Evolutionary conservation across 1,140 invertebrate genomes (phyloP).

Genomic region (Vollenhovia emeryi): DNA sequence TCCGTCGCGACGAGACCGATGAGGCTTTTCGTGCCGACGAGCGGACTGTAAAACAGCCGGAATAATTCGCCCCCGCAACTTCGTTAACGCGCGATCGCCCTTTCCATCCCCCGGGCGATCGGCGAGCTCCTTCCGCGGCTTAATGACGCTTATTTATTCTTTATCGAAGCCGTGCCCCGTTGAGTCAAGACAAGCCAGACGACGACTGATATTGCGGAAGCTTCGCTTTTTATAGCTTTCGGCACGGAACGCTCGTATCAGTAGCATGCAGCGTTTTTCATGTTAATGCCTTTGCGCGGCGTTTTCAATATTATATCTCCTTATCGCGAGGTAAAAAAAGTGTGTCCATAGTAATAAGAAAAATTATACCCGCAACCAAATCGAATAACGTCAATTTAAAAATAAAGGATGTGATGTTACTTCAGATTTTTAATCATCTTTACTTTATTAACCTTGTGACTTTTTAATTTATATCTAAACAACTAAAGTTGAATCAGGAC

Average conservation of each 20-base stretch:
- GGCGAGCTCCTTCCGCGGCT: background rate
- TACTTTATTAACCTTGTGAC: no score
- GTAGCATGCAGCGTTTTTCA: slow-evolving; percentile 18
- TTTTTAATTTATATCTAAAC: no score
- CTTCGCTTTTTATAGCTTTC: background rate
- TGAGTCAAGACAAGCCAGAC: background rate
- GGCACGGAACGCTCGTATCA: slow-evolving; percentile 2
- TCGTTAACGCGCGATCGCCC: slow-evolving; percentile 45
- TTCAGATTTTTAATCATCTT: no score
- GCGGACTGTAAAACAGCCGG: slow-evolving; percentile 35
- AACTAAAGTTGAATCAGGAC: no score
- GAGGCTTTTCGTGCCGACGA: slow-evolving; percentile 40
- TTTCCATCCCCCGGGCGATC: slow-evolving; percentile 6
- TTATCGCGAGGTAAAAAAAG: background rate
- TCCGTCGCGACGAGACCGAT: slow-evolving; percentile 27
- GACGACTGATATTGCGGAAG: slow-evolving; percentile 13
- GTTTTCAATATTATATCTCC: background rate
- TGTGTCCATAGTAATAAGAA: background rate
- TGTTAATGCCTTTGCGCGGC: background rate
- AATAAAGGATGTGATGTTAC: background rate
- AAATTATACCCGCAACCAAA: background rate
- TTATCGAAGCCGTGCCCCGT: slow-evolving; percentile 5
- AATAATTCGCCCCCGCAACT: slow-evolving; percentile 32
- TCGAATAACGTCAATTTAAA: no score
- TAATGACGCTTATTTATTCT: slow-evolving; percentile 35